Evolutionary conservation across 2,113 vertebrate genomes (phyloP).

Genomic region (Microcebus murinus): DNA sequence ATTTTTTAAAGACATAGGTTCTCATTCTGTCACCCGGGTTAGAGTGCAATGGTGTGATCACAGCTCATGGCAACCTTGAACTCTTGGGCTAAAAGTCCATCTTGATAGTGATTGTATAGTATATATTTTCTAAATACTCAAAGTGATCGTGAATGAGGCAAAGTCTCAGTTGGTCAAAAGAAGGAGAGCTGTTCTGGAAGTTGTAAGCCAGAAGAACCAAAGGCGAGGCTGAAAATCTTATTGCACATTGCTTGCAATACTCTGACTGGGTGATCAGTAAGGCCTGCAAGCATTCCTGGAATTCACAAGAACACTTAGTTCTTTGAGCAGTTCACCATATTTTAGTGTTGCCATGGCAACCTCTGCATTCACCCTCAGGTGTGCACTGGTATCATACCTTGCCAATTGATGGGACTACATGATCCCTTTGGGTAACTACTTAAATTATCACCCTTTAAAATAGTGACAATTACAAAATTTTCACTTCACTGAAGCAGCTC

Average conservation of each 20-base stretch:
- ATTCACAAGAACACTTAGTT: background rate
- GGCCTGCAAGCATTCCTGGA: background rate
- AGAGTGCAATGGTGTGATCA: no score
- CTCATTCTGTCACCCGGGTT: no score
- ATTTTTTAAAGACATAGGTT: no score
- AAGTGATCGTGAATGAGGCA: background rate
- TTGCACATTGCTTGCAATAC: accelerated
- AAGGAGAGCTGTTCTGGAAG: background rate
- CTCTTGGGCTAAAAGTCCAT: background rate
- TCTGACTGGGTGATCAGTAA: background rate
- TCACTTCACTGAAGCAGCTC: slow-evolving; percentile 60
- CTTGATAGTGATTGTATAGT: background rate
- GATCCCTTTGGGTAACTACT: slow-evolving; percentile 49
- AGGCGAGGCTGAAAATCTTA: background rate
- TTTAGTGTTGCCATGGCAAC: slow-evolving; percentile 69
- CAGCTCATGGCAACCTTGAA: no score
- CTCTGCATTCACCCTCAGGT: slow-evolving; percentile 52
- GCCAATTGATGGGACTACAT: slow-evolving; percentile 16
- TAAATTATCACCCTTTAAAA: slow-evolving; percentile 76
- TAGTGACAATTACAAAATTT: slow-evolving; percentile 76
- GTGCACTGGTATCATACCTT: slow-evolving; percentile 16
- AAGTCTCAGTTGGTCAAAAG: background rate
- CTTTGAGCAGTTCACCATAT: slow-evolving; percentile 29
- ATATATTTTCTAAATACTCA: background rate
- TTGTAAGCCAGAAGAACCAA: background rate